Evolutionary conservation across 1,140 invertebrate genomes (phyloP).

Genomic region (Calliopsis andreniformis): DNA sequence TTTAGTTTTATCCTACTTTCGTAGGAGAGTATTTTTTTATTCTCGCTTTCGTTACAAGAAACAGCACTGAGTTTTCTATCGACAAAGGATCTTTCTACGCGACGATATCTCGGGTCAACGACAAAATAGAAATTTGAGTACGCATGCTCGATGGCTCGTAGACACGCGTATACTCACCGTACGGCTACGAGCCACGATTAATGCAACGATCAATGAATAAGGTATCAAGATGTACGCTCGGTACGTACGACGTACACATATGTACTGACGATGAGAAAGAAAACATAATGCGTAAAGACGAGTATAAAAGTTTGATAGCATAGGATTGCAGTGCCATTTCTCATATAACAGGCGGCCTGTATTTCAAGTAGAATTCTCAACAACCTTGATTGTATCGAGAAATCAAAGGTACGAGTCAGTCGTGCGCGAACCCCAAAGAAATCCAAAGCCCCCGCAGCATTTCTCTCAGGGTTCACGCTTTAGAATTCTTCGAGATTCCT

Average conservation of each 20-base stretch:
- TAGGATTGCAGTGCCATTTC: conserved; percentile 8
- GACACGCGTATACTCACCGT: too few relatives aligned
- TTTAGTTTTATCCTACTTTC: conserved; percentile 1
- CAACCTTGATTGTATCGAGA: background rate
- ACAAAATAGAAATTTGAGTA: too few relatives aligned
- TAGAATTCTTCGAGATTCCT: background rate
- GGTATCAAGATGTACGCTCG: too few relatives aligned
- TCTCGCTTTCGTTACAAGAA: background rate
- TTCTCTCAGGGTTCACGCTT: background rate
- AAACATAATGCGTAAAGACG: background rate
- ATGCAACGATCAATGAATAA: too few relatives aligned
- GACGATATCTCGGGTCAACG: too few relatives aligned
- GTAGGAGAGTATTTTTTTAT: background rate
- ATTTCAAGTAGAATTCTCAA: background rate
- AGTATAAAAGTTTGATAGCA: background rate
- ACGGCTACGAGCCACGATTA: too few relatives aligned
- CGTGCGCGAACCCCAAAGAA: background rate
- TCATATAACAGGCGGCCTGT: background rate
- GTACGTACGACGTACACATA: too few relatives aligned
- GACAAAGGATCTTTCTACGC: too few relatives aligned
- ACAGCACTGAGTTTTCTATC: background rate
- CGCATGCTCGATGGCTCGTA: too few relatives aligned
- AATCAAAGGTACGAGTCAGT: background rate
- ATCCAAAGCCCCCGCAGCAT: background rate
- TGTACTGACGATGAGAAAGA: too few relatives aligned